Conservation (phyloP, 2,888 invertebrate species). For the Diarsia brunnea region DNA sequence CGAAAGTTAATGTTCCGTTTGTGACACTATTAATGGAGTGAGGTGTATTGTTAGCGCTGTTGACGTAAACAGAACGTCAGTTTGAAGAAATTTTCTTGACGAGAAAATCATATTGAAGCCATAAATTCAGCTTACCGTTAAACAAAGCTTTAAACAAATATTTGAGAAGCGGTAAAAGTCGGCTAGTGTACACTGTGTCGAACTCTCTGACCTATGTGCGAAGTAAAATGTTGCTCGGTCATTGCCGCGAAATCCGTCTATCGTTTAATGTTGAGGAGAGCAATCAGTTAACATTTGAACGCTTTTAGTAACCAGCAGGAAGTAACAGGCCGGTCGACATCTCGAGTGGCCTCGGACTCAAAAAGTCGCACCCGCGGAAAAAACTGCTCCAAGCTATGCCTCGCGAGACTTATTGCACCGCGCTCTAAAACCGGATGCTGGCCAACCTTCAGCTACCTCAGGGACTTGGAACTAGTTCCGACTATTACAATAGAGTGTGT, state of each 20-base stretch:
- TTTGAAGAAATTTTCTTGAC: not conserved
- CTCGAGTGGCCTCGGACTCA: constrained; percentile 71
- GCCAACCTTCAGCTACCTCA: constrained; percentile 75
- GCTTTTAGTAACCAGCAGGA: constrained; percentile 69
- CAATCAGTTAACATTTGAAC: constrained; percentile 52
- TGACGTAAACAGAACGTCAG: constrained; percentile 30
- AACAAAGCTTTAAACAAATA: constrained; percentile 19
- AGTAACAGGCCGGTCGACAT: constrained; percentile 74
- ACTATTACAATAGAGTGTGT: constrained; percentile 69
- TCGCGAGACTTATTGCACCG: constrained; percentile 75
- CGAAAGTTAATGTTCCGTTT: constrained; percentile 66
- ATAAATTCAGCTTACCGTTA: constrained; percentile 10
- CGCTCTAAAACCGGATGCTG: constrained; percentile 76
- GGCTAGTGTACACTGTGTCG: not conserved
- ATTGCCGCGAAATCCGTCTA: constrained; percentile 38
- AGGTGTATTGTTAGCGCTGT: constrained; percentile 60
- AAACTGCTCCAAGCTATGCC: constrained; percentile 72
- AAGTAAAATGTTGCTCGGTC: constrained; percentile 41
- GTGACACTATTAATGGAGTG: constrained; percentile 63
- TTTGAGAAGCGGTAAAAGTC: constrained; percentile 19
- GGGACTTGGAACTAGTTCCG: constrained; percentile 77
- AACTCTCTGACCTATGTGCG: constrained; percentile 43
- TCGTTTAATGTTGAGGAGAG: constrained; percentile 51
- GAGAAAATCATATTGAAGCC: not conserved
- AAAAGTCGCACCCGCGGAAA: constrained; percentile 69